Percentiles rank a stretch among this genome's conserved stretches.
Conservation (phyloP, 2,888 invertebrate genomes). For the Spicauda simplicius region DNA sequence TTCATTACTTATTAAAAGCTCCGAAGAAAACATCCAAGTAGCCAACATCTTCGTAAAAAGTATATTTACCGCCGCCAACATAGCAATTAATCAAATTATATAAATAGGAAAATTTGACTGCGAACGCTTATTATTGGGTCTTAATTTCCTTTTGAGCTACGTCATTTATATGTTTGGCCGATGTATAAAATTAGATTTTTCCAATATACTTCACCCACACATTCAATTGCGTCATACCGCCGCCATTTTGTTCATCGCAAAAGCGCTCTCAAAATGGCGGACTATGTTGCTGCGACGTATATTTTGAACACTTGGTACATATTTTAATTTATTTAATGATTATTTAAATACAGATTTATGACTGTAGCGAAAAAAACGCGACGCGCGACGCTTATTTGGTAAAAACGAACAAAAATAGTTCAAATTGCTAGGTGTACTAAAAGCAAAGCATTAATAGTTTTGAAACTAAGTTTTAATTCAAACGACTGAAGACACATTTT, state of each 20-base stretch:
- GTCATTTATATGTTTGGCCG: background rate
- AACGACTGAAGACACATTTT: background rate
- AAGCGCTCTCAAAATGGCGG: background rate
- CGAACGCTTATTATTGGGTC: background rate
- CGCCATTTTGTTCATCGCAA: background rate
- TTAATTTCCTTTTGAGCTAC: background rate
- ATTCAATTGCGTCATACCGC: background rate
- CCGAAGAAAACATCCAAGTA: background rate
- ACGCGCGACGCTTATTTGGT: background rate
- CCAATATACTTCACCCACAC: background rate
- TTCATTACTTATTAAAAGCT: no score
- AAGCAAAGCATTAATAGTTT: constrained; percentile 10
- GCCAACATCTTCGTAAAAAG: background rate
- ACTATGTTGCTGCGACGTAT: background rate
- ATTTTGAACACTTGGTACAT: background rate
- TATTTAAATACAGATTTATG: background rate
- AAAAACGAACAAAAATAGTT: background rate
- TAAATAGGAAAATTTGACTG: background rate
- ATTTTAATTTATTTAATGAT: background rate
- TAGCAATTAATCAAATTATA: background rate
- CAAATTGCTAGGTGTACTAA: background rate
- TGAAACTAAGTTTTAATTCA: background rate
- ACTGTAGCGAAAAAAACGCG: background rate
- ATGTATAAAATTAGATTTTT: background rate
- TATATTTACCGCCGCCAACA: background rate